Base-by-base conservation (phyloP, 2,797 vertebrate genomes). In the Myoxocephalus aenaeus region DNA sequence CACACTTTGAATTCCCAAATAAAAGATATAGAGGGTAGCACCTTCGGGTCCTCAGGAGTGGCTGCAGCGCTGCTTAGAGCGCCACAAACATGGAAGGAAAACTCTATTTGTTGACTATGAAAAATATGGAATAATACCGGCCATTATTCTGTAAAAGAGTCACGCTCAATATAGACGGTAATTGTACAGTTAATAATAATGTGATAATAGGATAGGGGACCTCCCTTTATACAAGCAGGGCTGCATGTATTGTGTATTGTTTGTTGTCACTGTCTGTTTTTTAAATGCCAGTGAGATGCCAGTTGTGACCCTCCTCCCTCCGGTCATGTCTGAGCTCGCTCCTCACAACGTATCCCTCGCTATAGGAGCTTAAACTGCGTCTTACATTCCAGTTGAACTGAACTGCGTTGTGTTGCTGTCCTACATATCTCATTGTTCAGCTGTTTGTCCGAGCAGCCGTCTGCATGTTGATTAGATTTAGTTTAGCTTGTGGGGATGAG, bases 381-480 rank as follows among this genome's bases (percentile, higher is more conserved):
- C 7, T 14, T 2, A 42, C 79, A 83, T 87, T 79, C 82, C 58
- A 38, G n/a, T 14, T 13, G 48, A 72, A 65, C 73, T 2, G 1
- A 63, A 2, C 38, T 8, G 7, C 66, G 65, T 80, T 58, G 65
- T 29, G 13, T 77, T 70, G 50, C 64, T 15, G 48, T 58, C 48
- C 27, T 25, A 17, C 73, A 73, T 20, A 46, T 75, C 34, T 79
- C 20, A 54, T 62, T 70, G 65, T 79, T 56, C 7, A 65, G 50
- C 57, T 79, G 74, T 85, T 77, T 81, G 61, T 75, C 69, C 7
- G 5, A 59, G 56, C 22, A 34, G 38, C 15, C 46, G 9, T 67
- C 48, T 46, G 54, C 53, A 34, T 5, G 2, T 32, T 84, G 81
- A 83, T 84, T 90, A 11, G 83, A 83, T 92, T 84, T 70, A 51